Evolutionary conservation across 2,113 vertebrate genomes (phyloP).

Genomic region (Burhinus bistriatus): DNA sequence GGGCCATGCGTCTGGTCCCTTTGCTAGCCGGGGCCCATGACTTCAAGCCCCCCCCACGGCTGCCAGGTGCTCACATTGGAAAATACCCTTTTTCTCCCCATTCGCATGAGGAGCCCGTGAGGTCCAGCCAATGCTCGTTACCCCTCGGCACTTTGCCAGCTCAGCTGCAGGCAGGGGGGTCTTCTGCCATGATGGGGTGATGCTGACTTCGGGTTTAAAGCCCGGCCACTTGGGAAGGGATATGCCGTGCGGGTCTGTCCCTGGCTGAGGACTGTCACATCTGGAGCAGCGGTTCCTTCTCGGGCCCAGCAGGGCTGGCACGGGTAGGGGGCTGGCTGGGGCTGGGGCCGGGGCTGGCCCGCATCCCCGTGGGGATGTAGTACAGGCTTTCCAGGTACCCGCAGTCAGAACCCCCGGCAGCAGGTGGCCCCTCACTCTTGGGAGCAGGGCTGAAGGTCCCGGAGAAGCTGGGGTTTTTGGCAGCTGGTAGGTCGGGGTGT

Average conservation of each 20-base stretch:
- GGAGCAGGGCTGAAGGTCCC: constrained; percentile 68
- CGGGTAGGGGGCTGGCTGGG: constrained; percentile 10
- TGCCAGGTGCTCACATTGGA: neutral
- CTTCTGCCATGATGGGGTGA: neutral
- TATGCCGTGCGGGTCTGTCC: fast-evolving
- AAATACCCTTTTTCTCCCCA: neutral
- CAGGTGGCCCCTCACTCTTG: constrained; percentile 57
- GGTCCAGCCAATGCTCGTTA: fast-evolving
- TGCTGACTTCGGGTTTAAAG: neutral
- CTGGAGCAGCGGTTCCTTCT: neutral
- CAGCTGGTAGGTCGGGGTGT: constrained; percentile 68
- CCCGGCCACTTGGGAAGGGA: neutral
- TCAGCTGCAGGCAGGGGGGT: neutral
- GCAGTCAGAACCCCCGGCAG: constrained; percentile 76
- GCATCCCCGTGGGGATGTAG: constrained; percentile 88
- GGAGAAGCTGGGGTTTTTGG: constrained; percentile 61
- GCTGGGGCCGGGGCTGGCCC: constrained; percentile 77
- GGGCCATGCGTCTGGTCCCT: neutral
- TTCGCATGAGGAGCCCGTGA: neutral
- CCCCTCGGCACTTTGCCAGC: fast-evolving
- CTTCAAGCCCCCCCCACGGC: neutral
- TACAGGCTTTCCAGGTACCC: constrained; percentile 87
- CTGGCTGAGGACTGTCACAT: neutral
- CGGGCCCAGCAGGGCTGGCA: neutral
- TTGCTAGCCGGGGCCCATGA: neutral